Conservation (phyloP, 2,797 vertebrate genomes). For the Notolepis coatsorum region DNA sequence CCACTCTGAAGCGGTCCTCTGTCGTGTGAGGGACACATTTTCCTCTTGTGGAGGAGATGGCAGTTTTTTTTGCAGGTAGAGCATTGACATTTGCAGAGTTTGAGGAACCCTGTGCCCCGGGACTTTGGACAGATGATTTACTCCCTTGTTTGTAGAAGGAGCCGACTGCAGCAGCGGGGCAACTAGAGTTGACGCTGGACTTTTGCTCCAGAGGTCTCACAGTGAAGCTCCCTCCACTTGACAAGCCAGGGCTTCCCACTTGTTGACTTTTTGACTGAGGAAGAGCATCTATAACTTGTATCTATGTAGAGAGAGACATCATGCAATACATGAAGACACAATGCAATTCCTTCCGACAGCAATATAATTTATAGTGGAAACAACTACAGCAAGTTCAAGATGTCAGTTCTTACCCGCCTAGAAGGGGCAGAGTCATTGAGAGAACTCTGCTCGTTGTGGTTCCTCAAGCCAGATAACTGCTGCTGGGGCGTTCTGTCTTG, state of each 20-base stretch:
- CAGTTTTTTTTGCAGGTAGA: conserved; percentile 69
- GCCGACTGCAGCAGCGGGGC: conserved; percentile 25
- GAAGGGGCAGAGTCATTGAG: conserved; percentile 7
- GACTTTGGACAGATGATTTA: conserved; percentile 42
- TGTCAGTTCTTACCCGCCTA: conserved; percentile 47
- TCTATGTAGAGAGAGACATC: conserved; percentile 40
- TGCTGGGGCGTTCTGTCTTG: conserved; percentile 11
- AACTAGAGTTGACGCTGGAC: conserved; percentile 12
- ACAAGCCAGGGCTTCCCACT: conserved; percentile 24
- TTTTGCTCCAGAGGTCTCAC: conserved; percentile 42
- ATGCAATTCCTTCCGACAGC: neutral
- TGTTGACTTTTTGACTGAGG: conserved; percentile 41
- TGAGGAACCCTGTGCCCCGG: conserved; percentile 37
- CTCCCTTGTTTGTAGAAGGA: conserved; percentile 66
- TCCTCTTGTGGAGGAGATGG: conserved; percentile 75
- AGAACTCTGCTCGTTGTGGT: conserved; percentile 17
- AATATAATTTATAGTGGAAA: neutral
- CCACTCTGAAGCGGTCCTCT: conserved; percentile 88
- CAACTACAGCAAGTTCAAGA: neutral
- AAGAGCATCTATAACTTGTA: conserved; percentile 49
- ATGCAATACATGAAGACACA: neutral
- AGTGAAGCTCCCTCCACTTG: conserved; percentile 11
- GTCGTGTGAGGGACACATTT: conserved; percentile 82
- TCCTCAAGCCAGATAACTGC: neutral
- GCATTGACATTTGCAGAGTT: conserved; percentile 22